Evolutionary conservation across 2,888 invertebrate species (phyloP).

Genomic region (Tuberolachnus salignus): DNA sequence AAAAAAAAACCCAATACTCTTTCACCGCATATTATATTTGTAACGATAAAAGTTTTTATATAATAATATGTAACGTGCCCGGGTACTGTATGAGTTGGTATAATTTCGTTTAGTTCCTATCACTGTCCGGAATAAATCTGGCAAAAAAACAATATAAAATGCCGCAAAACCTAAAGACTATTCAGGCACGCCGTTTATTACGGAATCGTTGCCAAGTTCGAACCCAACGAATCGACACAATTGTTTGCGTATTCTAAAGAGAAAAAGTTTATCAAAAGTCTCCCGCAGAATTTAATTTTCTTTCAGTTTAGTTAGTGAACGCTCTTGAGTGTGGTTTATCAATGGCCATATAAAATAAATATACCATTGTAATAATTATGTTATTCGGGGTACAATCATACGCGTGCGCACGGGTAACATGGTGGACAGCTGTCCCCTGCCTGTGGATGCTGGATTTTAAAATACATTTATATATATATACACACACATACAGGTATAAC

Average conservation of each 20-base stretch:
- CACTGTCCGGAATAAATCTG: conserved; percentile 31
- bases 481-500: too few relatives aligned
- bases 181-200: conserved; percentile 26
- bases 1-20: too few relatives aligned
- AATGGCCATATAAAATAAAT: not conserved
- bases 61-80: not conserved
- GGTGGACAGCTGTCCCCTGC: too few relatives aligned
- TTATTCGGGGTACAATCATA: too few relatives aligned
- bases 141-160: conserved; percentile 48
- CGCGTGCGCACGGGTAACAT: too few relatives aligned
- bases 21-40: conserved; percentile 5
- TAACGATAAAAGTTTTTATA: conserved; percentile 42
- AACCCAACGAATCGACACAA: conserved; percentile 35
- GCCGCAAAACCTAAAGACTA: not conserved
- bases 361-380: not conserved
- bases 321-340: not conserved
- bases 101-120: conserved; percentile 43
- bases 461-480: too few relatives aligned
- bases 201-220: conserved; percentile 26
- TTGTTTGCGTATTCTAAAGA: conserved; percentile 31
- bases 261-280: conserved; percentile 33
- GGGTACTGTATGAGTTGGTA: conserved; percentile 18
- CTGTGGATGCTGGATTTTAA: too few relatives aligned
- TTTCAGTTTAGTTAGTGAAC: not conserved
- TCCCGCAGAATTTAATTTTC: not conserved